Base-by-base conservation (phyloP, 2,797 vertebrate species). In the Danio aesculapii region DNA sequence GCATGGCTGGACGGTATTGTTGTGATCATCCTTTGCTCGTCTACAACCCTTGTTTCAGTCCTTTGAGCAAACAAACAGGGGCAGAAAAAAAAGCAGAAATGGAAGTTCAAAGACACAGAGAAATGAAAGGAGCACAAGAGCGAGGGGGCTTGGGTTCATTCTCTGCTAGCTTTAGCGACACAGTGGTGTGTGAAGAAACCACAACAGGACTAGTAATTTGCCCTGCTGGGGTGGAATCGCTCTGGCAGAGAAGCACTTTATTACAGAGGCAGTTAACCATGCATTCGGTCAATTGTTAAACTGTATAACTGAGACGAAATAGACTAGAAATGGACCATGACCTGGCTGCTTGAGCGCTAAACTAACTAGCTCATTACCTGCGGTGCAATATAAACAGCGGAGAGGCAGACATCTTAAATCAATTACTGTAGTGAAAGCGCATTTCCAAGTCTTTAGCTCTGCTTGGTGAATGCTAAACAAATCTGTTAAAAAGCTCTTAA, bases 271-370 rank as follows among this genome's bases (percentile, higher is more conserved):
- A 41, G 44, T 59, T 58, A 58, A 53, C 53, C 46, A 69, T 61
- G 66, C n/a, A 61, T 52, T 44, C 6, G n/a, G 50, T 70, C 67
- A 70, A 53, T 61, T 69, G 57, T 79, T 79, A 62, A 77, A 61
- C 53, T 6, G 16, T 19, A 50, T 59, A 70, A 53, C 67, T 61
- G 44, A 58, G 63, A 77, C 10, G 10, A 13, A 68, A 68, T 46
- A 49, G 17, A 13, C 53, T 66, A 44, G 62, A n/a, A 57, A 66
- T 66, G 50, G 50, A 46, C 13, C 13, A 17, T 75, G 61, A 21
- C 50, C 63, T 57, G 43, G 52, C 41, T 6, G 10, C 9, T 68
- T 11, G 11, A 46, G 41, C 7, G 0, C 2, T 58, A 39, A 77
- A 77, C 63, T 58, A 67, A 68, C 41, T 55, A 77, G 30, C 9